Evolutionary conservation across 2,888 invertebrate species (phyloP), one percentile per base, ranked within the genome.

Genomic region (Allacma fusca): DNA sequence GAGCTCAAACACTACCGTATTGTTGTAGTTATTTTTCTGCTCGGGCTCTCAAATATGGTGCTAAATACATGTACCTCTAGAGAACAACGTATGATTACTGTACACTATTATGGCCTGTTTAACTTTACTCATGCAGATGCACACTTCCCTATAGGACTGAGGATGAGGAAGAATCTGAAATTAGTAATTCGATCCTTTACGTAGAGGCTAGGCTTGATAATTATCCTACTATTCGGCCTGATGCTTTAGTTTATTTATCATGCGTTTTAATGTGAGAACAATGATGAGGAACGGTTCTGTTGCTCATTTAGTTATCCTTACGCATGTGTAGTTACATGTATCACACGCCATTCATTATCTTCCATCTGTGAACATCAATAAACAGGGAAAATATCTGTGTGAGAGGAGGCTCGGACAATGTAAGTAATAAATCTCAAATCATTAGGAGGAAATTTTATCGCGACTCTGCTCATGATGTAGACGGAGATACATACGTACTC

Each of bases 371-470:
- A 65, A 28, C 65, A 26, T 65, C 65, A 65, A 65, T 28, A 65
- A 28, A 28, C 13, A 28, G 28, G 28, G 13, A 65, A 65, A 26
- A 26, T 24, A 65, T 28, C 65, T 65, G 24, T 12, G 9, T 65
- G 65, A 19, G 23, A 62, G 21, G 1, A 21, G 9, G 13, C 29
- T 19, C 28, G 65, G 13, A 29, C 65, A 23, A 28, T 65, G 29
- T 50, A 65, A 65, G 28, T 65, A 65, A 65, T 65, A 65, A 65
- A 65, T 65, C 65, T 65, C 65, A 65, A 19, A 26, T 29, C 65
- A 65, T 65, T 65, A 65, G 65, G 28, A 7, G 23, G 13, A 62
- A 26, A 13, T 26, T 28, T 29, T 65, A 28, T 65, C 28, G 19
- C 65, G 13, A 13, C 26, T n/a, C n/a, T n/a, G n/a, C n/a, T n/a